A percentile compares a stretch with the other conserved stretches of the same genome.
Evolutionary conservation across 1,140 invertebrate genomes (phyloP).

Genomic region (Tigriopus japonicus): DNA sequence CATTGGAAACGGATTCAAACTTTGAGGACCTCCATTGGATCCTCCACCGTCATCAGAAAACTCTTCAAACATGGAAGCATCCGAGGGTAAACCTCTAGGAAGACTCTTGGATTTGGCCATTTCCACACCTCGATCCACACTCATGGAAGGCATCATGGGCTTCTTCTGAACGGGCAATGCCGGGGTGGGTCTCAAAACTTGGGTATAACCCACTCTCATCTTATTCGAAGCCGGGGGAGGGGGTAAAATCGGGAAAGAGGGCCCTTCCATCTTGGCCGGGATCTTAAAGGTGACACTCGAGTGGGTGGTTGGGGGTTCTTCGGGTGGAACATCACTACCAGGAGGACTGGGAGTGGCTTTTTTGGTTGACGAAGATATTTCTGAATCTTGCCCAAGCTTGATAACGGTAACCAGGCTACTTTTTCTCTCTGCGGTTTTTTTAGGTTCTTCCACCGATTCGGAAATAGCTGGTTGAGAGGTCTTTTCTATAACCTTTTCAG

Average conservation of each 20-base stretch:
- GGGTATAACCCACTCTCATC: neutral
- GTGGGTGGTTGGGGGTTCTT: too few relatives aligned
- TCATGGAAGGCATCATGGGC: neutral
- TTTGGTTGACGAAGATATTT: neutral
- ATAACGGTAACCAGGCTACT: neutral
- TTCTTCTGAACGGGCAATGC: neutral
- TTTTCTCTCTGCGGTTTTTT: neutral
- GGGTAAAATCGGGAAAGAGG: conserved; percentile 8
- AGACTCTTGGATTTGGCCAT: conserved; percentile 8
- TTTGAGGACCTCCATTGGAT: neutral
- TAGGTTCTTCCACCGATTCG: neutral
- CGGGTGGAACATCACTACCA: too few relatives aligned
- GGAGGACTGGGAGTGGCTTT: too few relatives aligned
- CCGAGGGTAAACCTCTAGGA: conserved; percentile 3
- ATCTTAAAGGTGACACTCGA: too few relatives aligned
- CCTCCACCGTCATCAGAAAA: conserved; percentile 1
- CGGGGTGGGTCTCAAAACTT: neutral
- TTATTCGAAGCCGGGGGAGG: conserved; percentile 6
- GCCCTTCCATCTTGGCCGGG: neutral
- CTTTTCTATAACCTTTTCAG: neutral
- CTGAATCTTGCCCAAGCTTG: neutral
- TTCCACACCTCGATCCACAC: too few relatives aligned
- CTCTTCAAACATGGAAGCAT: neutral
- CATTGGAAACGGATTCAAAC: neutral
- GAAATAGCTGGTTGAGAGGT: neutral